Evolutionary conservation across 1,140 invertebrate species (phyloP), one percentile per base, ranked within the genome.

Genomic region (Brachionus rotundiformis): DNA sequence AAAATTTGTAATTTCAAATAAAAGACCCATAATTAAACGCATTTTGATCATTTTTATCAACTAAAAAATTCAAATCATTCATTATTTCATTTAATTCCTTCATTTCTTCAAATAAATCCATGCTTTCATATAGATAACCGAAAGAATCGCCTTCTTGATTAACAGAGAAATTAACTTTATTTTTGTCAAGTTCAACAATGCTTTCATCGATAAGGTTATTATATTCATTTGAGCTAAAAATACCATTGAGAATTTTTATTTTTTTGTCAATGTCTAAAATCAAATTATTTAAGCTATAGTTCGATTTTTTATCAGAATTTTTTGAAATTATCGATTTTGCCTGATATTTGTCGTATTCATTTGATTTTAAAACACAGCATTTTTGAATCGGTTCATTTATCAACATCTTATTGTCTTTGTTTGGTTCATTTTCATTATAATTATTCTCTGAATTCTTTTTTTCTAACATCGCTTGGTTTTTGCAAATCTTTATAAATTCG

Each of bases 261-360:
- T 73, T 73, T 73, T 73, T 73, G 41, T 73, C 68, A 25, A 73
- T 39, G 11, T 73, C 68, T 73, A 44, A 19, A 31, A 73, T 73
- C 19, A 73, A 68, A 6, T 68, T 6, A 68, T 68, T 68, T 33
- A 68, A 36, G 36, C 63, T 68, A 7, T 33, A 68, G 29, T n/a
- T 68, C n/a, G 63, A 68, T 16, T 68, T 68, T 68, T 68, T 68
- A 68, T 68, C 63, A 31, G 3, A 36, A 36, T n/a, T 36, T 68
- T 68, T 36, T 19, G 8, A 10, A 36, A 23, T 7, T 36, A 13
- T 8, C 11, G 23, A 27, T 29, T 27, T 27, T 31, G n/a, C n/a
- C n/a, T 63, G 59, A 63, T n/a, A 29, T 36, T 19, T 33, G 16
- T 68, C 11, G 7, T 2, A 29, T 33, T 29, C 25, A 27, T 29